These are phyloP conservation scores for Melipona quadrifasciata DNA, from an alignment of 1,140 invertebrate species.

Conservation along the genomic window DNA sequence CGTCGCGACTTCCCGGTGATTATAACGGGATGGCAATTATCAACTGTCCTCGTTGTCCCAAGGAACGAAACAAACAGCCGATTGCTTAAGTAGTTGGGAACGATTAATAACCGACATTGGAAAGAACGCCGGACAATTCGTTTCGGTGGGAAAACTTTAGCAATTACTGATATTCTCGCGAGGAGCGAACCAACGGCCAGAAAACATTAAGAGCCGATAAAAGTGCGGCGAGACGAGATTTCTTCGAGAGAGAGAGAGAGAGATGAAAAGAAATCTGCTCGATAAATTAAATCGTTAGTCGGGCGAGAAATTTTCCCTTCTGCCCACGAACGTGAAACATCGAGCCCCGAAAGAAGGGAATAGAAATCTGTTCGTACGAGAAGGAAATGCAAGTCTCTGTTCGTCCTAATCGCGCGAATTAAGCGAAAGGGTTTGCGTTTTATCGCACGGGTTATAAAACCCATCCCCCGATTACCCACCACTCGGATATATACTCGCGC, in stretches of 20 bases:
- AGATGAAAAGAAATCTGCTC: not conserved
- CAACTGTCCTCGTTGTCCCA: not conserved
- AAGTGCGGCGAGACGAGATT: slow-evolving; percentile 1
- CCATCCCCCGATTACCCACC: not conserved
- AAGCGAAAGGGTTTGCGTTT: no score
- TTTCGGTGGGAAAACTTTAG: slow-evolving; percentile 49
- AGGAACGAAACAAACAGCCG: slow-evolving; percentile 7
- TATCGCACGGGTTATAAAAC: not conserved
- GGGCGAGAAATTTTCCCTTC: not conserved
- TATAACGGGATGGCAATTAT: no score
- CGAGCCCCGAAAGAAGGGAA: not conserved
- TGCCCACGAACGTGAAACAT: not conserved
- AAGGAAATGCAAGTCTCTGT: not conserved
- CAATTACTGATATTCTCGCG: slow-evolving; percentile 62
- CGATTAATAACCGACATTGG: slow-evolving; percentile 56
- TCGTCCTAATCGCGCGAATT: not conserved
- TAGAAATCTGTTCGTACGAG: not conserved
- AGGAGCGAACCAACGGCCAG: not conserved
- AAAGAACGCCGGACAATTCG: slow-evolving; percentile 43
- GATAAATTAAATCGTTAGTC: slow-evolving; percentile 9
- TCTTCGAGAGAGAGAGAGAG: not conserved
- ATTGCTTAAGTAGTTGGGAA: slow-evolving; percentile 16
- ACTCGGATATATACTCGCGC: not conserved
- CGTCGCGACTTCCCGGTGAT: no score
- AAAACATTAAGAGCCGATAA: slow-evolving; percentile 32